Evolutionary conservation across 2,797 vertebrate genomes (phyloP).

Genomic region (Dromococcyx pavoninus): DNA sequence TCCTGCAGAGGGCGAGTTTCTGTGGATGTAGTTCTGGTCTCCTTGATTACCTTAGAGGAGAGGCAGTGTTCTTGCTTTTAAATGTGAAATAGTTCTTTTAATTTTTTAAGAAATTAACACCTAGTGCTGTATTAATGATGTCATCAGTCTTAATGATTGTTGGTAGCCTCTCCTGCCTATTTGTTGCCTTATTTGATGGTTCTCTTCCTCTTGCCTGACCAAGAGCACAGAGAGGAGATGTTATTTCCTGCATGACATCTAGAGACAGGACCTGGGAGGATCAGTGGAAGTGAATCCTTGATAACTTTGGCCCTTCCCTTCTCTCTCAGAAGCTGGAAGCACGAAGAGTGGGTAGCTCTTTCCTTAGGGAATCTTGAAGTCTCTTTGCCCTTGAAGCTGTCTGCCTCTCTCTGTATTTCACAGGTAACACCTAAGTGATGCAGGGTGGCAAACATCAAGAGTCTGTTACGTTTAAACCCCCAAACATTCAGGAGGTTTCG

Average conservation of each 20-base stretch:
- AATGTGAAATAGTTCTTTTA: background rate
- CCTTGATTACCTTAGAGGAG: background rate
- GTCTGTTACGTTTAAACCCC: background rate
- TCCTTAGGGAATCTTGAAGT: background rate
- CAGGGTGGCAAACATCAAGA: background rate
- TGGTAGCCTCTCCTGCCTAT: background rate
- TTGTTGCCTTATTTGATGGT: background rate
- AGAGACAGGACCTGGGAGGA: background rate
- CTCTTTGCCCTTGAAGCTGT: background rate
- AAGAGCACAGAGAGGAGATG: background rate
- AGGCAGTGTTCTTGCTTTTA: background rate
- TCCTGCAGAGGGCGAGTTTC: background rate
- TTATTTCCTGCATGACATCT: accelerated
- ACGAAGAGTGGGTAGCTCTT: background rate
- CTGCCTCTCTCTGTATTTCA: background rate
- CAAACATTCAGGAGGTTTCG: background rate
- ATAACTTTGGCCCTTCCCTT: background rate
- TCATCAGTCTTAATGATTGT: background rate
- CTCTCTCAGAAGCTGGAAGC: background rate
- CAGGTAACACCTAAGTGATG: background rate
- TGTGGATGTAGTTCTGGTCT: background rate
- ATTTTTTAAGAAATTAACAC: background rate
- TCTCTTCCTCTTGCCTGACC: background rate
- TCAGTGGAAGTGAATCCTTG: background rate
- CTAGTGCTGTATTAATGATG: background rate